Conservation (phyloP, 2,888 invertebrate species). For the Empis stercorea region DNA sequence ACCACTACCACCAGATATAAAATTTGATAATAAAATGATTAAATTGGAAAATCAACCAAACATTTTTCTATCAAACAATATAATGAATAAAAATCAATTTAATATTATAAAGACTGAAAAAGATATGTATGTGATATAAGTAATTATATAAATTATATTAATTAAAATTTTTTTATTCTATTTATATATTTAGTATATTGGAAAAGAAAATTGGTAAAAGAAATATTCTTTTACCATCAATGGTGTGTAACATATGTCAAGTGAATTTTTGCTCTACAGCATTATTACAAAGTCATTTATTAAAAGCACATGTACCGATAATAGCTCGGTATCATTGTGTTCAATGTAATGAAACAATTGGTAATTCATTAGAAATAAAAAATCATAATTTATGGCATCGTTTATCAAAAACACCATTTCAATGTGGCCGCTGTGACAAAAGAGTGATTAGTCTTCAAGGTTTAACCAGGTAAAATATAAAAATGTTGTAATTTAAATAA, state of each 20-base stretch:
- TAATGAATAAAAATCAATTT: neutral
- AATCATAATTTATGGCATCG: slow-evolving; percentile 38
- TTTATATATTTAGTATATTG: no score
- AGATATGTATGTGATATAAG: neutral
- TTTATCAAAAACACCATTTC: slow-evolving; percentile 32
- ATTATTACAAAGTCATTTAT: slow-evolving; percentile 24
- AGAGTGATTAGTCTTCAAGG: slow-evolving; percentile 24
- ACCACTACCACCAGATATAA: no score
- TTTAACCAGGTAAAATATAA: slow-evolving; percentile 10
- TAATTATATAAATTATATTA: neutral
- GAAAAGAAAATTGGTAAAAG: no score
- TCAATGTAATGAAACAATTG: slow-evolving; percentile 38
- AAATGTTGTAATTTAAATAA: neutral
- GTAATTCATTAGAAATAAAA: slow-evolving; percentile 27
- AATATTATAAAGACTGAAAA: neutral
- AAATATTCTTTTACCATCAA: no score
- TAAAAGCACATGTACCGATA: slow-evolving; percentile 22
- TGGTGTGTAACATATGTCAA: neutral
- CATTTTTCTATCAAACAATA: neutral
- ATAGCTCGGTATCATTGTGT: slow-evolving; percentile 36
- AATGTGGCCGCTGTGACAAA: slow-evolving; percentile 35
- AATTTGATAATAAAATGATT: neutral
- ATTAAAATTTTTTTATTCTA: no score
- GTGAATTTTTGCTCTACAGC: slow-evolving; percentile 5
- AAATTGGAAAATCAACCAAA: slow-evolving; percentile 2